Evolutionary conservation across 35 echinoderm and acorn worm genomes (phyloP), one percentile per base, ranked within the genome.

Genomic region (Ptychodera flava): DNA sequence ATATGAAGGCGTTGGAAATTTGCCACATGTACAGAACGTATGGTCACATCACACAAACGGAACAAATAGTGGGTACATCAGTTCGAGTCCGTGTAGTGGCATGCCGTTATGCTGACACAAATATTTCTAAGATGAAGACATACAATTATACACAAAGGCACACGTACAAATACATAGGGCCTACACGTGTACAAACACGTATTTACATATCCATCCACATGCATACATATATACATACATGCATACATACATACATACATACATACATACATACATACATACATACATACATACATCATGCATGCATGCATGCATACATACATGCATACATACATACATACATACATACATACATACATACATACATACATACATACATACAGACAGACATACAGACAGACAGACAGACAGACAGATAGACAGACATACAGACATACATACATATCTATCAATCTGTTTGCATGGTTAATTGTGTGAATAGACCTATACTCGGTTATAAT

Each of bases 211-310:
- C 6, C 22, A 64, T 64, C 6, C 22, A 64, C 22, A 64, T 64
- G 22, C 22, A 64, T 64, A 64, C 22, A 64, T 64, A 64, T 64
- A 64, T 64, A 64, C 22, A 64, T 64, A 64, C 22, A 64, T 64
- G 12, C 79, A 34, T 34, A 78, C 77, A 76, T 78, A 87, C 77
- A 78, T 87, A 87, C 79, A 79, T 87, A 27, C 29, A 84, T n/a
- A 36, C 33, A 84, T 36, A 84, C 15, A 84, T 36, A 84, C 33
- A 84, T 36, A 84, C 33, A 84, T 36, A 84, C 33, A 84, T 36
- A 36, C 33, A 84, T 36, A 84, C 33, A 84, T 36, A 84, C 33
- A 84, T 36, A 84, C 29, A 84, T n/a, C 15, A 84, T 1, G 34
- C 29, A 84, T 36, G 15, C 15, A n/a, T n/a, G 33, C 80, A 31